phyloP scores from a whole-genome alignment of 2,797 vertebrate species.

The Acomys russatus region DNA sequence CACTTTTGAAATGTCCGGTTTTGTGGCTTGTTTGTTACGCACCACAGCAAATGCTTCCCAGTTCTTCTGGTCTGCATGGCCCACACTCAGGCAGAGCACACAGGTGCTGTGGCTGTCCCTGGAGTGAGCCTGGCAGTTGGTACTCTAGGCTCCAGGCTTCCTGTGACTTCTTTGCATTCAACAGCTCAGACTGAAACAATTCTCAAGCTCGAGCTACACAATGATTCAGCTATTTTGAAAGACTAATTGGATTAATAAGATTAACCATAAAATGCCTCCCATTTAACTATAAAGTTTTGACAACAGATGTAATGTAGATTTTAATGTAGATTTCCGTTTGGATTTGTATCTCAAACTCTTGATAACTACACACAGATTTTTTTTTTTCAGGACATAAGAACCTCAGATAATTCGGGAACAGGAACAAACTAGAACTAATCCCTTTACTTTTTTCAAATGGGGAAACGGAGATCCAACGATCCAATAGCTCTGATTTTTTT shows the following conservation, averaged over 20 bases:
- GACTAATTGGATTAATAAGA: constrained; percentile 43
- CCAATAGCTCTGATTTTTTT: not conserved
- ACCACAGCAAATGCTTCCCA: not conserved
- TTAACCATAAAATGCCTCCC: constrained; percentile 52
- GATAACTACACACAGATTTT: constrained; percentile 11
- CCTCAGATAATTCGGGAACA: not conserved
- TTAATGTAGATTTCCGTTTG: not conserved
- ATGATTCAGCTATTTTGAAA: constrained; percentile 77
- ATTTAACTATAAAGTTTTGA: constrained; percentile 43
- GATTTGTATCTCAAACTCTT: constrained; percentile 3
- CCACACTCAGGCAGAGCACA: constrained; percentile 30
- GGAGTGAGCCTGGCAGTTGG: constrained; percentile 9
- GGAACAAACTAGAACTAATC: not conserved
- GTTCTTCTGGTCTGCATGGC: not conserved
- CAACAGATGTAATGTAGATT: not conserved
- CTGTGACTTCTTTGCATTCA: constrained; percentile 53
- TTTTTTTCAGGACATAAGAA: constrained; percentile 18
- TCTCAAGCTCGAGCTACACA: constrained; percentile 40
- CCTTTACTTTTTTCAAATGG: constrained; percentile 53
- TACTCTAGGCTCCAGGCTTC: constrained; percentile 35
- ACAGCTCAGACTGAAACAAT: constrained; percentile 54
- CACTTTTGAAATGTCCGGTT: constrained; percentile 59
- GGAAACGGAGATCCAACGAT: constrained; percentile 23
- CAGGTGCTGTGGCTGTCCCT: not conserved
- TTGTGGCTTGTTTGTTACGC: not conserved